Conservation (phyloP, 2,888 invertebrate genomes). For the Chymomyza fuscimana region DNA sequence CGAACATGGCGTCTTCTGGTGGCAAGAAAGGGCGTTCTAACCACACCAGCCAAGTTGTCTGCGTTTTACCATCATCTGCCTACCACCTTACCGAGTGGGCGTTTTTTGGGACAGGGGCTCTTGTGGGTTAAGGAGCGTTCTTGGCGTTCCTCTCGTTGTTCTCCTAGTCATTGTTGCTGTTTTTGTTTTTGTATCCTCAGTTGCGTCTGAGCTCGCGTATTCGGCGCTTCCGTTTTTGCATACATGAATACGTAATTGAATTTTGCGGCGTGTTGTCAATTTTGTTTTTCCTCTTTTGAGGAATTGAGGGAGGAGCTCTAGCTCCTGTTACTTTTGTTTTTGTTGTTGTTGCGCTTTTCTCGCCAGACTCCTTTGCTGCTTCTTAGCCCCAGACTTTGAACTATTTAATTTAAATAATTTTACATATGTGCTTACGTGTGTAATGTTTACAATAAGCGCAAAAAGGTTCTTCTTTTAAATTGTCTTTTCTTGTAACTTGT, state of each 20-base stretch:
- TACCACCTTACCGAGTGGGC: constrained; percentile 1
- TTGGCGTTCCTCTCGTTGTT: neutral
- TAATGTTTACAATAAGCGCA: neutral
- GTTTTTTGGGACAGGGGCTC: constrained; percentile 38
- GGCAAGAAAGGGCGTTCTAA: constrained; percentile 32
- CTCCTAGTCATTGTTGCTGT: constrained; percentile 30
- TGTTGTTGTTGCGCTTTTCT: constrained; percentile 40
- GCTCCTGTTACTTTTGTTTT: constrained; percentile 12
- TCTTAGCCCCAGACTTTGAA: constrained; percentile 30
- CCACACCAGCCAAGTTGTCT: constrained; percentile 38
- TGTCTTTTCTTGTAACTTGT: neutral
- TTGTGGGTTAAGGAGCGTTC: constrained; percentile 22
- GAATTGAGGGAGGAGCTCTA: neutral
- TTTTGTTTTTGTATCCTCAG: constrained; percentile 26
- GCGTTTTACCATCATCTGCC: constrained; percentile 1
- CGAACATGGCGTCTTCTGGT: constrained; percentile 35
- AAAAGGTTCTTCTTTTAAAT: neutral
- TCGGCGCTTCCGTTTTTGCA: constrained; percentile 64
- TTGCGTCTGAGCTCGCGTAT: constrained; percentile 41
- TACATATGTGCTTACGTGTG: constrained; percentile 15
- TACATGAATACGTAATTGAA: constrained; percentile 73
- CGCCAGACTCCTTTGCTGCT: constrained; percentile 33
- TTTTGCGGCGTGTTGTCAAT: constrained; percentile 71
- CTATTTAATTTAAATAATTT: constrained; percentile 54
- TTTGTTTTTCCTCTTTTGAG: constrained; percentile 50